Conservation (phyloP, 2,888 invertebrate genomes). For the Ephialtes manifestator region DNA sequence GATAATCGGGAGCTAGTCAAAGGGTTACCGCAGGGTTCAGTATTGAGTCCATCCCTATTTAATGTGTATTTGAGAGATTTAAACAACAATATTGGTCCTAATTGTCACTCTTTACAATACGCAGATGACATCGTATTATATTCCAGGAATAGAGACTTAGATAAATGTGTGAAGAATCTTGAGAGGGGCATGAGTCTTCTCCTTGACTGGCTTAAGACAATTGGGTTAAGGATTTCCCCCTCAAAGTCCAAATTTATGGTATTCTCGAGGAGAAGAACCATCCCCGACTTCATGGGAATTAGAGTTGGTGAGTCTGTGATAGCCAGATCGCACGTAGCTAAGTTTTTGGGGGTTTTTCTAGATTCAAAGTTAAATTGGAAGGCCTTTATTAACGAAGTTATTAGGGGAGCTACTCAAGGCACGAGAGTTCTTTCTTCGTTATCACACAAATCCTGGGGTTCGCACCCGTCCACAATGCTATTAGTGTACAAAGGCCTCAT, state of each 20-base stretch:
- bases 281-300: neutral
- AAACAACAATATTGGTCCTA: neutral
- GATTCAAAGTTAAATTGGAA: conserved; percentile 43
- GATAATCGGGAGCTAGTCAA: neutral
- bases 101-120: neutral
- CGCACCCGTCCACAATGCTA: neutral
- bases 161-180: too few species aligned
- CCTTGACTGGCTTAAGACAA: too few species aligned
- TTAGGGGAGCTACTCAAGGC: neutral
- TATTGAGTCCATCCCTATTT: neutral
- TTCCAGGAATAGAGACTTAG: too few species aligned
- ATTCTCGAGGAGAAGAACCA: too few species aligned
- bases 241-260: too few species aligned
- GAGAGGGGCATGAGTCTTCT: too few species aligned
- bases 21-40: conserved; percentile 3
- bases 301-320: neutral
- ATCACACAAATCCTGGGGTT: conserved; percentile 16
- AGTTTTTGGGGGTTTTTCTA: conserved; percentile 23
- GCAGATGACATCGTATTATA: too few species aligned
- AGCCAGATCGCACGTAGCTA: neutral
- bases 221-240: too few species aligned
- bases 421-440: neutral
- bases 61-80: conserved; percentile 43
- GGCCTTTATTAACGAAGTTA: neutral
- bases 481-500: conserved; percentile 3